Percentiles rank a stretch among this genome's conserved stretches.
phyloP scores from a whole-genome alignment of 2,797 vertebrate genomes.

The Falco biarmicus region DNA sequence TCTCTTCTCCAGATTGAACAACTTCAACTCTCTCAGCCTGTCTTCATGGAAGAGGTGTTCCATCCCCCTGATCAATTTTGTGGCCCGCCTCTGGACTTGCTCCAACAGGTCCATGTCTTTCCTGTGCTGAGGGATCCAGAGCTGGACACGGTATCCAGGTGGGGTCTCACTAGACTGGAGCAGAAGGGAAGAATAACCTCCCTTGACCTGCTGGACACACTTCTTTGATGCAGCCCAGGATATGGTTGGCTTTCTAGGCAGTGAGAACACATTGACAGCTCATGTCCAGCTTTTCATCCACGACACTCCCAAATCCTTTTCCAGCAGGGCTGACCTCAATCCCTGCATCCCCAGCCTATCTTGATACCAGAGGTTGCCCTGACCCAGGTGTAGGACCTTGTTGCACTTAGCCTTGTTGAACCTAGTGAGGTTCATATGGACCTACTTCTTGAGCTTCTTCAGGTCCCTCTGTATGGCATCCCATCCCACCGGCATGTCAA shows the following conservation, averaged over 20 bases:
- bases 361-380: not conserved
- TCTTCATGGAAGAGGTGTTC: not conserved
- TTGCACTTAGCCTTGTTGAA: too few species aligned
- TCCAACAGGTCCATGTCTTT: not conserved
- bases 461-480: too few species aligned
- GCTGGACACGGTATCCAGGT: not conserved
- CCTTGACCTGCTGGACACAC: not conserved
- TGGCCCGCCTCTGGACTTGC: not conserved
- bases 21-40: not conserved
- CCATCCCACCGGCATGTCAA: not conserved
- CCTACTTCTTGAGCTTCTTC: too few species aligned
- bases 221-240: not conserved
- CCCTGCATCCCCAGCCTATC: too few species aligned
- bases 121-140: not conserved
- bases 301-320: too few species aligned
- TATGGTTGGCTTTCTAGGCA: too few species aligned
- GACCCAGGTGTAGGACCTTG: not conserved
- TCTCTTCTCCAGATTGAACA: not conserved
- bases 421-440: too few species aligned
- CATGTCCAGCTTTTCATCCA: not conserved
- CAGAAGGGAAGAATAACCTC: not conserved
- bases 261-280: fast-evolving
- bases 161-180: not conserved
- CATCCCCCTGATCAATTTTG: not conserved
- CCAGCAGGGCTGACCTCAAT: not conserved